phyloP scores from a whole-genome alignment of 2,113 vertebrate species.

The Theropithecus gelada region DNA sequence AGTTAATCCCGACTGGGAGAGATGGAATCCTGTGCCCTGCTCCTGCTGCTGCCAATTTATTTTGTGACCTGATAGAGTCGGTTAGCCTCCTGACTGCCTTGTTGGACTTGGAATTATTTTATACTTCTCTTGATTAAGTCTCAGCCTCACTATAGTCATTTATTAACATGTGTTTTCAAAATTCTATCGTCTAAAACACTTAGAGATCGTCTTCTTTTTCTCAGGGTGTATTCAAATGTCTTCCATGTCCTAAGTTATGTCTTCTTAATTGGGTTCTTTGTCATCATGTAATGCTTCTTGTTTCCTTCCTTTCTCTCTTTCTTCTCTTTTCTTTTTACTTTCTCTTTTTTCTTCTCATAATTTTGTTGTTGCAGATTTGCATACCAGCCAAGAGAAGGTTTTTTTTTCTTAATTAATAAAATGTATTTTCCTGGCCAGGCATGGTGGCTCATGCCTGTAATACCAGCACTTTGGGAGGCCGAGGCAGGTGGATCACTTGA shows the following conservation, averaged over 20 bases:
- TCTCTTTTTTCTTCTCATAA: background rate
- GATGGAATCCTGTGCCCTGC: background rate
- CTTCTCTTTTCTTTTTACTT: too few relatives aligned
- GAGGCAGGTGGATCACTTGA: too few relatives aligned
- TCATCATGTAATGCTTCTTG: background rate
- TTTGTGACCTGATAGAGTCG: background rate
- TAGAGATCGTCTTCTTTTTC: background rate
- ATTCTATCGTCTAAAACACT: background rate
- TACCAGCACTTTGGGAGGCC: too few relatives aligned
- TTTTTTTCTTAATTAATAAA: background rate
- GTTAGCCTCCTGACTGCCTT: background rate
- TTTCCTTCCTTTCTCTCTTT: background rate
- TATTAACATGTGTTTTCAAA: background rate
- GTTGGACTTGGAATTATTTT: background rate
- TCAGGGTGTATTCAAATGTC: background rate
- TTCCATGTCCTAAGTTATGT: background rate
- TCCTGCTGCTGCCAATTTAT: background rate
- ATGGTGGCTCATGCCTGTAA: too few relatives aligned
- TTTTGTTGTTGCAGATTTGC: background rate
- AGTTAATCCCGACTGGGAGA: background rate
- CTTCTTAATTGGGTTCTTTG: background rate
- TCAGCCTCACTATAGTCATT: background rate
- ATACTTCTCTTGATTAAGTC: background rate
- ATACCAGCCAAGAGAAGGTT: background rate
- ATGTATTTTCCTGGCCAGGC: background rate